Evolutionary conservation across 2,113 vertebrate species (phyloP).

Genomic region (Okapia johnstoni): DNA sequence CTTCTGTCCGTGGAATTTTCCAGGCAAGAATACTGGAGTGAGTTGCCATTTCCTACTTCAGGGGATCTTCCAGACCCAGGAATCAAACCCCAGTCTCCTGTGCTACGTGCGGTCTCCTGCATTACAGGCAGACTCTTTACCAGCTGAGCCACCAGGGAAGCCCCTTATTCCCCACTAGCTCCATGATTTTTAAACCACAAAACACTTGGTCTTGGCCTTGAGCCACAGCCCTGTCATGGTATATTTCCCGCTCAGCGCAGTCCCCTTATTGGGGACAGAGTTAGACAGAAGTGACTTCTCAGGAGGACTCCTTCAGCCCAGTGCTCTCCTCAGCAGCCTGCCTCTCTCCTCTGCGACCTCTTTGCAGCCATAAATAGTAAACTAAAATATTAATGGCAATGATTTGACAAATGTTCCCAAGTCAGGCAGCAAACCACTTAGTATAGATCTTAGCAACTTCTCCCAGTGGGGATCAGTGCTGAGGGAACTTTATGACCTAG

Average conservation of each 20-base stretch:
- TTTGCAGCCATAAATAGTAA: slow-evolving; percentile 14
- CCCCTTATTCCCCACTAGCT: neutral
- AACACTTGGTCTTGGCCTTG: neutral
- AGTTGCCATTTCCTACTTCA: neutral
- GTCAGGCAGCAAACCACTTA: neutral
- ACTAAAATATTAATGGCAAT: slow-evolving; percentile 58
- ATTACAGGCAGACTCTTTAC: neutral
- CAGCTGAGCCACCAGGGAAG: neutral
- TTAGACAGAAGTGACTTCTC: neutral
- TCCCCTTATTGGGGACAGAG: neutral
- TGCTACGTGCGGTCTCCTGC: neutral
- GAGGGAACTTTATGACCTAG: neutral
- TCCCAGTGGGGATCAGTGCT: neutral
- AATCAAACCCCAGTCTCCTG: neutral
- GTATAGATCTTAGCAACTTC: neutral
- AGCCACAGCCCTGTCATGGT: neutral
- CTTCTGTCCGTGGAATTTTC: neutral
- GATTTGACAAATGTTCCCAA: slow-evolving; percentile 36
- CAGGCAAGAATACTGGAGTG: neutral
- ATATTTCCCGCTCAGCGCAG: neutral
- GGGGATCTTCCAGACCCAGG: neutral
- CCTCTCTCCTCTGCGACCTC: neutral
- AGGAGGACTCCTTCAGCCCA: neutral
- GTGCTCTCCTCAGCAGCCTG: neutral
- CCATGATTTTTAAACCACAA: neutral